Base-by-base conservation (phyloP, 2,797 vertebrate genomes). In the Limosa lapponica region DNA sequence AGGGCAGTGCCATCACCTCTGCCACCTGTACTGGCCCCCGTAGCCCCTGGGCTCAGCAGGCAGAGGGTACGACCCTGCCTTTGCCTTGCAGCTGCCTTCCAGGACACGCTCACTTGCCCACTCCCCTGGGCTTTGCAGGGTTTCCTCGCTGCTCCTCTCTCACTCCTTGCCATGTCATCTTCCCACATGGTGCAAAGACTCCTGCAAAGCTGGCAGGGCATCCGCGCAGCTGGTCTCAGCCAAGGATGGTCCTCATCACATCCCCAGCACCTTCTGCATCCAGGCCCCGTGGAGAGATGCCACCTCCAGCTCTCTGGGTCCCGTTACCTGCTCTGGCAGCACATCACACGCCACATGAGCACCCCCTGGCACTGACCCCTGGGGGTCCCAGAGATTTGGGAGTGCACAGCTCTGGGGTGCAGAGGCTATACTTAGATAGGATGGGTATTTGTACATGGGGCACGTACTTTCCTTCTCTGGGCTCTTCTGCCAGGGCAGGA, bases 191-290 rank as follows among this genome's bases (percentile, higher is more conserved):
- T 54, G 28, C n/a, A 62, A 75, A 87, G 27, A 43, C 7, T 25
- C 17, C 64, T 41, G 43, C 37, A 67, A 52, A 90, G 17, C 2
- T 22, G 30, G 54, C 32, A 52, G 13, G 34, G 54, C 28, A 44
- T 13, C 64, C 0, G 0, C 22, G 19, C 23, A 30, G 54, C 46
- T 8, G 8, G 13, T 11, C 51, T 19, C 41, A 30, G 61, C 17
- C 49, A 27, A 41, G 34, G 20, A 48, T 17, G 30, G 10, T 28
- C 36, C 43, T 43, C 30, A 28, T 19, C 12, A 5, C 12, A 11
- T 24, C 82, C 22, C 16, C 65, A 67, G 41, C 13, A 19, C 23
- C 3, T 58, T 49, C 46, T 69, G 30, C 37, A 52, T 7, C n/a
- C 65, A 67, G 22, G 10, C 4, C 8, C 52, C 1, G 0, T 22